Evolutionary conservation across 2,888 invertebrate genomes (phyloP).

Genomic region (Yponomeuta sedellus): DNA sequence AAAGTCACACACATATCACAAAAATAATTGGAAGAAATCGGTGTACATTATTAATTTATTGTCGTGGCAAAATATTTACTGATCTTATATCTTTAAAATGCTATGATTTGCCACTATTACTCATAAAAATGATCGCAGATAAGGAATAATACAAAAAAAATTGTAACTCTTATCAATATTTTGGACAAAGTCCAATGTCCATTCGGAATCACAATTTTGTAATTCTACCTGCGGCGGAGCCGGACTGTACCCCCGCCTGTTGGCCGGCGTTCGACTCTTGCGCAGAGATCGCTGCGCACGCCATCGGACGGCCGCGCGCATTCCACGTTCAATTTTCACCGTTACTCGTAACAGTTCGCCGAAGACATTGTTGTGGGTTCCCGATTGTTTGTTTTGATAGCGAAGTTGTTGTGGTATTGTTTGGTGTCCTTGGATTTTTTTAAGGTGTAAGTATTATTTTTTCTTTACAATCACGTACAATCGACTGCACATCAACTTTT

Average conservation of each 20-base stretch:
- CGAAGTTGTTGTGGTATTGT: constrained; percentile 1
- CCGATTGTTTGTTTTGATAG: not conserved
- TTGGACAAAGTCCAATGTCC: no score
- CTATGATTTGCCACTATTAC: no score
- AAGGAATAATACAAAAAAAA: no score
- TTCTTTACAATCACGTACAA: not conserved
- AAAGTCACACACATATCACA: no score
- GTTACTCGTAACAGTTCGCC: not conserved
- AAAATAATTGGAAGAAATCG: no score
- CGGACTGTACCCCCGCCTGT: not conserved
- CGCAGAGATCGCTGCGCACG: constrained; percentile 12
- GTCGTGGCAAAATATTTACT: no score
- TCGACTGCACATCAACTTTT: not conserved
- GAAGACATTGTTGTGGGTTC: not conserved
- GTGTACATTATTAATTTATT: no score
- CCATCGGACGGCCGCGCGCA: constrained; percentile 10
- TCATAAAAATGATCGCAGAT: no score
- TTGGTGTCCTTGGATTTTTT: constrained; percentile 4
- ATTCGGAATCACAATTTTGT: not conserved
- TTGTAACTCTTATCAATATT: no score
- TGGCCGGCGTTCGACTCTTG: not conserved
- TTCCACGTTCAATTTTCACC: not conserved
- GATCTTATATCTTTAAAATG: no score
- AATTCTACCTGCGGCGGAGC: not conserved
- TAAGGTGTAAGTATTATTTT: not conserved